Conservation (phyloP, 2,888 invertebrate species). For the Scotopteryx bipunctaria region DNA sequence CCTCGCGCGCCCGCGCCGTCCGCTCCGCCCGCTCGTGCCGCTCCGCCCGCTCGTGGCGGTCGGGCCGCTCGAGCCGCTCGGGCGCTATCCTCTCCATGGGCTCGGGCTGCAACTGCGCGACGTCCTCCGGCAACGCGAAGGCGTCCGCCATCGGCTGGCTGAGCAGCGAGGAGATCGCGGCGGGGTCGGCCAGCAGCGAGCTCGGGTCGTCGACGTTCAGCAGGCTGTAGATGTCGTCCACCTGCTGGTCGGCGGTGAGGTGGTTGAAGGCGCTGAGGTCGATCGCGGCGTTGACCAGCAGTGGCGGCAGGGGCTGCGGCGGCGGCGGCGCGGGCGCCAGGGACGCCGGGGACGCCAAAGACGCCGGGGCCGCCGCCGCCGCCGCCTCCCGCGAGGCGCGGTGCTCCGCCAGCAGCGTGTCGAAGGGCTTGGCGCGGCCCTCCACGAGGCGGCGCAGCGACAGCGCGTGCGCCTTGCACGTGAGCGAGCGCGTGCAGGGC, state of each 20-base stretch:
- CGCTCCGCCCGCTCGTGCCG: constrained; percentile 32
- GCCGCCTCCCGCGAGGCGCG: constrained; percentile 84
- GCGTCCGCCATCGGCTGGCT: constrained; percentile 64
- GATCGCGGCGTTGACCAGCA: constrained; percentile 65
- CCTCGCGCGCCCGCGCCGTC: constrained; percentile 44
- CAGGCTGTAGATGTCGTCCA: constrained; percentile 71
- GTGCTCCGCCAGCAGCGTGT: constrained; percentile 89
- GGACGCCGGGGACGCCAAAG: constrained; percentile 41
- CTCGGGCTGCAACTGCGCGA: constrained; percentile 46
- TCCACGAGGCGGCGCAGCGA: constrained; percentile 87
- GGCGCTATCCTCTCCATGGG: constrained; percentile 35
- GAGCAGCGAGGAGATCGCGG: constrained; percentile 65
- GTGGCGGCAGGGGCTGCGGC: constrained; percentile 53
- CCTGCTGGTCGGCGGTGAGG: constrained; percentile 69
- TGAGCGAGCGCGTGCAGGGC: constrained; percentile 91
- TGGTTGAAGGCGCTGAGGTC: constrained; percentile 67
- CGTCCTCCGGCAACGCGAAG: constrained; percentile 62
- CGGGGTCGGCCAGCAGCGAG: constrained; percentile 64
- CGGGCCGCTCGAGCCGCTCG: constrained; percentile 31
- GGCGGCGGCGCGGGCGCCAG: constrained; percentile 39
- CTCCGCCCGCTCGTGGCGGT: constrained; percentile 48
- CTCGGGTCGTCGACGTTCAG: constrained; percentile 66
- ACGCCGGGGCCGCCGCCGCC: constrained; percentile 46
- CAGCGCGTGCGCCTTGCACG: constrained; percentile 87
- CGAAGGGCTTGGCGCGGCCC: constrained; percentile 89